phyloP scores from a whole-genome alignment of 2,113 vertebrate genomes.

The Microcebus lehilahytsara region DNA sequence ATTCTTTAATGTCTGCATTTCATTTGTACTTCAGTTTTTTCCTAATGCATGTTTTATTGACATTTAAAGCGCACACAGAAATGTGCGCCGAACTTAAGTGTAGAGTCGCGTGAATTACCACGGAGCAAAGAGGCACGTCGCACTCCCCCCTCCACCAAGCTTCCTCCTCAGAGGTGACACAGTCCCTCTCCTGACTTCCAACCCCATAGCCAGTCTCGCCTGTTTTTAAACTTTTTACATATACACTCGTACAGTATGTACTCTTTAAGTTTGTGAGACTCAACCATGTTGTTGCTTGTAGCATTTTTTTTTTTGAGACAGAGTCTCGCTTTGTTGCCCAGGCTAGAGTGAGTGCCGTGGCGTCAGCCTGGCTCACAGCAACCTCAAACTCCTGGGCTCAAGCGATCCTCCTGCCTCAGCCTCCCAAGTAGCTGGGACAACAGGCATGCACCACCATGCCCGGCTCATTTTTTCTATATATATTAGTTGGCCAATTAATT shows the following conservation, averaged over 20 bases:
- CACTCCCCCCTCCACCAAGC: rapidly evolving
- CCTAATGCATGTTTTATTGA: neutral
- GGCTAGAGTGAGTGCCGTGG: too few relatives aligned
- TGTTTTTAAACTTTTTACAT: neutral
- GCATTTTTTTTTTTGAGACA: neutral
- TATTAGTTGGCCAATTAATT: too few relatives aligned
- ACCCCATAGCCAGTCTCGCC: neutral
- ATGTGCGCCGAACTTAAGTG: neutral
- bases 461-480: too few relatives aligned
- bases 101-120: too few relatives aligned
- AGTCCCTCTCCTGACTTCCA: neutral
- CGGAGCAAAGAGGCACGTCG: neutral
- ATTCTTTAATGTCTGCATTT: neutral
- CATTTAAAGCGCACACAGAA: neutral
- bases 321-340: too few relatives aligned
- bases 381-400: too few relatives aligned
- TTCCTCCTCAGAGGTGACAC: neutral
- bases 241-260: rapidly evolving
- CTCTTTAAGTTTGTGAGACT: neutral
- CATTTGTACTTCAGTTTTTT: neutral
- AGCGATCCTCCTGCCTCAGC: too few relatives aligned
- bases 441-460: too few relatives aligned
- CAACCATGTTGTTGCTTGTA: neutral
- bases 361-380: too few relatives aligned
- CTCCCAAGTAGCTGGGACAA: too few relatives aligned